These are phyloP conservation scores for Actinemys pallida DNA, from an alignment of 2,113 vertebrate species.

Conservation along the genomic window DNA sequence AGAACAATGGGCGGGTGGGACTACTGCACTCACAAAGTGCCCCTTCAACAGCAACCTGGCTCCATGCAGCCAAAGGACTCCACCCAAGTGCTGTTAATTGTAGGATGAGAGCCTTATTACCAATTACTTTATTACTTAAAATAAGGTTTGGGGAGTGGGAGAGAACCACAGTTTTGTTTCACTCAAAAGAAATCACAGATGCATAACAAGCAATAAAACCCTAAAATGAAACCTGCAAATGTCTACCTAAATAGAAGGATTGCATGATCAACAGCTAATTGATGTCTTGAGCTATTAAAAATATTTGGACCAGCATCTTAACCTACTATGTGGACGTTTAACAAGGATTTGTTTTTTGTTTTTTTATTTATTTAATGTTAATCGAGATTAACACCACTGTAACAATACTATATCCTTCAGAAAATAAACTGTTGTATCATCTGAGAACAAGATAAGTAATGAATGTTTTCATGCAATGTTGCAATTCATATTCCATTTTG, in stretches of 20 bases:
- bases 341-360: slow-evolving; percentile 15
- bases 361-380: slow-evolving; percentile 6
- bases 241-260: background rate
- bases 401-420: background rate
- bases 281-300: slow-evolving; percentile 24
- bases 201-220: background rate
- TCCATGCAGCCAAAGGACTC: no score
- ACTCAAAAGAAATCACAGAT: slow-evolving; percentile 54
- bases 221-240: slow-evolving; percentile 6
- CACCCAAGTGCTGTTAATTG: background rate
- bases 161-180: slow-evolving; percentile 55
- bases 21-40: no score
- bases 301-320: background rate
- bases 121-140: slow-evolving; percentile 44
- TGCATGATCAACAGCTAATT: background rate
- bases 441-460: slow-evolving; percentile 40
- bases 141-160: slow-evolving; percentile 34
- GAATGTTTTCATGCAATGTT: slow-evolving; percentile 35
- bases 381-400: background rate
- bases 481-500: slow-evolving; percentile 32
- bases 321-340: background rate
- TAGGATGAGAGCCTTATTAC: slow-evolving; percentile 31
- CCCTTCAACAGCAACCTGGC: no score
- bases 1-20: no score
- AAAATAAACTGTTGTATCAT: slow-evolving; percentile 15